A percentile compares a stretch with the other conserved stretches of the same genome.
These are phyloP conservation scores for Epinotia brunnichana DNA, from an alignment of 2,888 invertebrate species.

Conservation along the genomic window DNA sequence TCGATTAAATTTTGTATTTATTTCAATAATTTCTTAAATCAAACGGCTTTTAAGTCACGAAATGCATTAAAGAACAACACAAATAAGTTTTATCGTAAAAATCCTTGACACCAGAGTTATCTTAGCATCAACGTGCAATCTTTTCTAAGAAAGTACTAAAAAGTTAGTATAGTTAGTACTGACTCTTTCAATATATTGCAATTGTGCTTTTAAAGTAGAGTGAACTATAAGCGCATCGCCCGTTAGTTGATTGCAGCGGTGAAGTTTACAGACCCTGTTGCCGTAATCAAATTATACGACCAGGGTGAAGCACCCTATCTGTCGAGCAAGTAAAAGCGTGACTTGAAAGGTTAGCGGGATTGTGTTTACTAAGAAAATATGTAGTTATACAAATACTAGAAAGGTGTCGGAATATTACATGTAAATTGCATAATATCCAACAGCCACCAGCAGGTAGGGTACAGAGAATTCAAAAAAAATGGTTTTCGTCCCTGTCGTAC, in stretches of 20 bases:
- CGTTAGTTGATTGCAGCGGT: constrained; percentile 19
- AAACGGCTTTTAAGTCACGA: background rate
- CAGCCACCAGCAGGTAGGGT: no score
- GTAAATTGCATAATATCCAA: no score
- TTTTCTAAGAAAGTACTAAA: background rate
- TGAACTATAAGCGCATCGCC: constrained; percentile 6
- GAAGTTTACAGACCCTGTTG: constrained; percentile 19
- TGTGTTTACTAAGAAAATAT: constrained; percentile 2
- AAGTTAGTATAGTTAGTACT: background rate
- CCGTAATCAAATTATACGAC: constrained; percentile 20
- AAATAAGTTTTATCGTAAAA: background rate
- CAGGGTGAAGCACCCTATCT: constrained; percentile 6
- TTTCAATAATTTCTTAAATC: background rate
- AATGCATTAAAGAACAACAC: background rate
- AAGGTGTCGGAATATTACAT: constrained; percentile 1
- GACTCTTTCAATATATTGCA: constrained; percentile 6
- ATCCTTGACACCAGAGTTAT: background rate
- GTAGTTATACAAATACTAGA: background rate
- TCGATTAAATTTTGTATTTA: no score
- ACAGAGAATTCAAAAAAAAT: no score
- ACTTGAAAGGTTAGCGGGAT: constrained; percentile 7
- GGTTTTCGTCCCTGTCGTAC: no score
- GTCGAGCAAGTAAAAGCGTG: background rate
- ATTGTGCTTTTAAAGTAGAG: constrained; percentile 14
- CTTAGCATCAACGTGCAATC: background rate